These are phyloP conservation scores for Garra rufa DNA, from an alignment of 2,113 vertebrate genomes.

Conservation along the genomic window DNA sequence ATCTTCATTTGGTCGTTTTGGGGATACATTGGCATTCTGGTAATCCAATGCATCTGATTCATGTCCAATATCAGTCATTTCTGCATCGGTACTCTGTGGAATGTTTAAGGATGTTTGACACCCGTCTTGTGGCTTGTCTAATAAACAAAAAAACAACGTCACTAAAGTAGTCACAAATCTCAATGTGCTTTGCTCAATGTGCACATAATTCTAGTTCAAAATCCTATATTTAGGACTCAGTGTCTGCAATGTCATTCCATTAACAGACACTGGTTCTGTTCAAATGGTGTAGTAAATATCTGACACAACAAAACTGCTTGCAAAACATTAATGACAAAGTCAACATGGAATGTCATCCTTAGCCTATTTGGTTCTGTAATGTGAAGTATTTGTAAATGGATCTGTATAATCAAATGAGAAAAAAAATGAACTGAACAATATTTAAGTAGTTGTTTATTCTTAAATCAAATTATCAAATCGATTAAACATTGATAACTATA, in stretches of 20 bases:
- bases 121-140: not conserved
- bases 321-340: not conserved
- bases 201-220: not conserved
- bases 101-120: not conserved
- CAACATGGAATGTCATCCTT: not conserved
- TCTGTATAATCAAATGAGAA: not conserved
- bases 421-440: too few relatives aligned
- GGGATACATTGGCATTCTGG: constrained; percentile 20
- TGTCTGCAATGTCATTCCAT: not conserved
- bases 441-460: too few relatives aligned
- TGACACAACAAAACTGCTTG: not conserved
- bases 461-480: too few relatives aligned
- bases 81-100: not conserved
- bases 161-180: not conserved
- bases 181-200: not conserved
- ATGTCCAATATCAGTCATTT: not conserved
- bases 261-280: not conserved
- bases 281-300: not conserved
- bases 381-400: not conserved
- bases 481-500: too few relatives aligned
- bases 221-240: not conserved
- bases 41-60: not conserved
- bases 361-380: not conserved
- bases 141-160: constrained; percentile 16
- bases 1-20: constrained; percentile 67